Evolutionary conservation across 2,888 invertebrate genomes (phyloP).

Genomic region (Drosophila birchii): DNA sequence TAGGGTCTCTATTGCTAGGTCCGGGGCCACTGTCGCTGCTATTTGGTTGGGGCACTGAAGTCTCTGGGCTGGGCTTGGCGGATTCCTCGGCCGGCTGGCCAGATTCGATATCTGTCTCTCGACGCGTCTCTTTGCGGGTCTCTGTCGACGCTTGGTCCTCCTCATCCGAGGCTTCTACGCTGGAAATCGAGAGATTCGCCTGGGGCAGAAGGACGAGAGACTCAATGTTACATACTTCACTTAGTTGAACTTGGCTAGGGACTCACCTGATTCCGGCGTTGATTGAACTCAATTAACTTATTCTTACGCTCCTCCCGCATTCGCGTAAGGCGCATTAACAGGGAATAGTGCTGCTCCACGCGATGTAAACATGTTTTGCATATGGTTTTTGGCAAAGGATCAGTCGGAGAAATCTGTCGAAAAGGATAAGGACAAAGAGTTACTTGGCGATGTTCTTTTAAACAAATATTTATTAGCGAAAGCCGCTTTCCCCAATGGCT

Average conservation of each 20-base stretch:
- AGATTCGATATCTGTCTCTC: slow-evolving; percentile 2
- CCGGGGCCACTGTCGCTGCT: slow-evolving; percentile 25
- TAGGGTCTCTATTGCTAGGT: slow-evolving; percentile 25
- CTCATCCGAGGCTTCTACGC: slow-evolving; percentile 73
- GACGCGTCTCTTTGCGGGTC: slow-evolving; percentile 5
- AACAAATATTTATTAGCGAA: not conserved
- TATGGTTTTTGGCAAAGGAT: slow-evolving; percentile 90
- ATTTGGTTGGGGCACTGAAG: slow-evolving; percentile 18
- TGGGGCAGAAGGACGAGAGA: not conserved
- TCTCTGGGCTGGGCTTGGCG: slow-evolving; percentile 11
- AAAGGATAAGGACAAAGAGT: slow-evolving; percentile 2
- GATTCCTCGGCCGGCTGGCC: slow-evolving; percentile 7
- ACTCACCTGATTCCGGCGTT: slow-evolving; percentile 47
- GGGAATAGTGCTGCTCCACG: slow-evolving; percentile 86
- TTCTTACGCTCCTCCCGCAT: slow-evolving; percentile 75
- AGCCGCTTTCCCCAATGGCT: not conserved
- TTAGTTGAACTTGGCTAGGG: too few species aligned
- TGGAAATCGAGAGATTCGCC: slow-evolving; percentile 61
- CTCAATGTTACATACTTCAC: not conserved
- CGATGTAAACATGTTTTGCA: slow-evolving; percentile 87
- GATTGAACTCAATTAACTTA: slow-evolving; percentile 54
- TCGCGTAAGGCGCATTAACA: slow-evolving; percentile 80
- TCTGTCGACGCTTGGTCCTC: slow-evolving; percentile 50
- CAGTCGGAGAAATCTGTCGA: slow-evolving; percentile 87
- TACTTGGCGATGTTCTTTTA: not conserved